These are phyloP conservation scores for Ancistrus triradiatus DNA, from an alignment of 2,113 vertebrate species.

Conservation along the genomic window DNA sequence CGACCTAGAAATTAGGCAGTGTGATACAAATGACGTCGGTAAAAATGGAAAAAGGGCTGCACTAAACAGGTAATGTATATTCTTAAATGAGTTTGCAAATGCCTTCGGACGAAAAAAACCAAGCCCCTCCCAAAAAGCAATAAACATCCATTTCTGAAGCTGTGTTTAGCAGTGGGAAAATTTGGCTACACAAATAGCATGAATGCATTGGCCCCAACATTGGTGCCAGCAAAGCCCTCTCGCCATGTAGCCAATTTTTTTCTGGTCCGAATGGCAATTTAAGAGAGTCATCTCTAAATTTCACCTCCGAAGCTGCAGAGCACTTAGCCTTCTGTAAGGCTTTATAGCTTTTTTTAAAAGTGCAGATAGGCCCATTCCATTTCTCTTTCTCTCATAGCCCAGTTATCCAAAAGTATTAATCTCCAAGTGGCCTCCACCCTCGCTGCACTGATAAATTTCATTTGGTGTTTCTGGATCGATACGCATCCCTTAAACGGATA, in stretches of 20 bases:
- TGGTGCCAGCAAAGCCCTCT: conserved; percentile 37
- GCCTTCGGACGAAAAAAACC: conserved; percentile 30
- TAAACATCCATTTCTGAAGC: conserved; percentile 52
- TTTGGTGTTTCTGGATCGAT: conserved; percentile 57
- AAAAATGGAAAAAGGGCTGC: not conserved
- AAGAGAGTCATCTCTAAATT: conserved; percentile 61
- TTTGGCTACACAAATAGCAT: conserved; percentile 44
- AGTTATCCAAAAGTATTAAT: conserved; percentile 62
- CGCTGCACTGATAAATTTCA: conserved; percentile 59
- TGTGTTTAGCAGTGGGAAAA: conserved; percentile 49
- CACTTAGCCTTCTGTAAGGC: conserved; percentile 59
- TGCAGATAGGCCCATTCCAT: conserved; percentile 58
- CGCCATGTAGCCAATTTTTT: conserved; percentile 56
- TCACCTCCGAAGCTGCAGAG: conserved; percentile 57
- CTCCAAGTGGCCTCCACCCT: conserved; percentile 56
- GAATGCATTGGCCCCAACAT: conserved; percentile 47
- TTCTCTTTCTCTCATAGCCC: conserved; percentile 61
- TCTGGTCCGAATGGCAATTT: conserved; percentile 57
- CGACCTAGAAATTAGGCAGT: conserved; percentile 16
- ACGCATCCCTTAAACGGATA: conserved; percentile 52
- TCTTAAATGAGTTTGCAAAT: conserved; percentile 47
- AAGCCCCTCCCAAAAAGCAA: conserved; percentile 42
- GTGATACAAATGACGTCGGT: conserved; percentile 12
- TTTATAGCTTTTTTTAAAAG: conserved; percentile 66
- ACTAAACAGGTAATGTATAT: not conserved